Percentiles rank a stretch among this genome's conserved stretches.
These are phyloP conservation scores for Metaphire vulgaris DNA, from an alignment of 1,140 invertebrate species.

Conservation along the genomic window DNA sequence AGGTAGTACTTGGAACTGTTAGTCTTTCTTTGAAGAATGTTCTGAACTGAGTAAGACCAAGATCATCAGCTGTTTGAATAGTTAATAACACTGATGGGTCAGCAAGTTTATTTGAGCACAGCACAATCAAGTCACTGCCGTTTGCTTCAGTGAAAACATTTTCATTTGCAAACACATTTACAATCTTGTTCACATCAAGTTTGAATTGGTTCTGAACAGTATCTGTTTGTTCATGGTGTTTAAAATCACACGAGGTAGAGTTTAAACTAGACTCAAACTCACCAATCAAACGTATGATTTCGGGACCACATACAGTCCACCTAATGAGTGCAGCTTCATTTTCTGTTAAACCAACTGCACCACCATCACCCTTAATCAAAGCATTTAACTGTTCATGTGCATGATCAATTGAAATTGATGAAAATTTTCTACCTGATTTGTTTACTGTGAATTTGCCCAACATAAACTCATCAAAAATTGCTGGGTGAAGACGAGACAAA, in stretches of 20 bases:
- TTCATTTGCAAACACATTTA: not conserved
- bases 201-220: not conserved
- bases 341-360: slow-evolving; percentile 33
- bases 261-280: slow-evolving; percentile 30
- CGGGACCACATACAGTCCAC: slow-evolving; percentile 36
- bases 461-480: slow-evolving; percentile 24
- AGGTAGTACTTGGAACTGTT: not conserved
- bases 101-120: not conserved
- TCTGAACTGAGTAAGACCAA: not conserved
- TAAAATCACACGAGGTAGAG: not conserved
- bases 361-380: slow-evolving; percentile 35
- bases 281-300: slow-evolving; percentile 31
- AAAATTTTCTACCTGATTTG: slow-evolving; percentile 33
- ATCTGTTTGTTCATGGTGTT: not conserved
- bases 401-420: slow-evolving; percentile 36
- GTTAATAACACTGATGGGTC: not conserved
- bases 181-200: not conserved
- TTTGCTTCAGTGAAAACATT: not conserved
- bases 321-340: slow-evolving; percentile 6
- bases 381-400: slow-evolving; percentile 38
- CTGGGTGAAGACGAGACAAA: not conserved
- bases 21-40: not conserved
- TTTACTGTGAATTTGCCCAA: slow-evolving; percentile 32
- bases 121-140: not conserved
- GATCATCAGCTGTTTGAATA: not conserved